Evolutionary conservation across 2,113 vertebrate genomes (phyloP).

Genomic region (Pterocles orientalis): DNA sequence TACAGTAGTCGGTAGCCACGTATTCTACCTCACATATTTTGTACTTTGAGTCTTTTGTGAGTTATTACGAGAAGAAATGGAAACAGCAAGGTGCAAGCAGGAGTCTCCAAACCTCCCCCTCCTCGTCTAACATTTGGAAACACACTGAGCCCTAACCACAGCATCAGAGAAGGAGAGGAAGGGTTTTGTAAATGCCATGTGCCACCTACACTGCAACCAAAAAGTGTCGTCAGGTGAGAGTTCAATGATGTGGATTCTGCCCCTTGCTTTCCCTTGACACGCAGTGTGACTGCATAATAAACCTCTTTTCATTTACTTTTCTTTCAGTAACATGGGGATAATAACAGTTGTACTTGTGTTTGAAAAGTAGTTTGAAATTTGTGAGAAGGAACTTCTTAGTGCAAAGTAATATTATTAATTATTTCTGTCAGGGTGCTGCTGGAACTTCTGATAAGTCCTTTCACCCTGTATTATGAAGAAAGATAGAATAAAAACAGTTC

Average conservation of each 20-base stretch:
- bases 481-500: not conserved
- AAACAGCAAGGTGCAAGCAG: not conserved
- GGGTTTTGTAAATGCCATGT: not conserved
- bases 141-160: not conserved
- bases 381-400: not conserved
- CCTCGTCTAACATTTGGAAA: not conserved
- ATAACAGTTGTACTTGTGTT: not conserved
- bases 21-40: not conserved
- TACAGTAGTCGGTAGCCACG: not conserved
- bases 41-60: not conserved
- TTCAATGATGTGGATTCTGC: not conserved
- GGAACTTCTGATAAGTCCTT: not conserved
- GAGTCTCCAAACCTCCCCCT: not conserved
- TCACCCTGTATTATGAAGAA: not conserved
- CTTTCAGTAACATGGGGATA: not conserved
- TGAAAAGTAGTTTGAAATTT: not conserved
- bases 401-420: not conserved
- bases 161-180: not conserved
- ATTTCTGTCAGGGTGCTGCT: not conserved
- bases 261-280: not conserved
- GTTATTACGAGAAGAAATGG: not conserved
- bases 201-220: not conserved
- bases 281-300: not conserved
- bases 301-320: not conserved
- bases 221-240: not conserved